phyloP scores from a whole-genome alignment of 2,888 invertebrate species.

The Drosophila borborema region DNA sequence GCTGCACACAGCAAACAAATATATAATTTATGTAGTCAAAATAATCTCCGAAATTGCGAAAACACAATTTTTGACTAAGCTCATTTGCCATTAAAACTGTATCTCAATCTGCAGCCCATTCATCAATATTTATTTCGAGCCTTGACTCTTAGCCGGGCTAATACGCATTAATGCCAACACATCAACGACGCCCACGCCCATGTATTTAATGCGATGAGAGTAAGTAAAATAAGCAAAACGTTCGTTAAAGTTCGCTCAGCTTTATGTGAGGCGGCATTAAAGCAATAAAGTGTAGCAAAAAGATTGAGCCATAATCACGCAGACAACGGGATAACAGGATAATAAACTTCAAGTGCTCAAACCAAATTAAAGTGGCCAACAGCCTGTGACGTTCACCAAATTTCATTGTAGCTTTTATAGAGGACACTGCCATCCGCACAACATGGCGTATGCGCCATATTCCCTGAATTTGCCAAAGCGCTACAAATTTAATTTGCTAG shows the following conservation, averaged over 20 bases:
- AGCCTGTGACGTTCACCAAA: slow-evolving; percentile 34
- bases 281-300: slow-evolving; percentile 9
- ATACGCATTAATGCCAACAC: slow-evolving; percentile 28
- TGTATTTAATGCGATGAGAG: slow-evolving; percentile 9
- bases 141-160: slow-evolving; percentile 11
- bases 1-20: neutral
- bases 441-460: slow-evolving; percentile 41
- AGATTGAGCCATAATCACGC: slow-evolving; percentile 48
- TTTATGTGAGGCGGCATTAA: slow-evolving; percentile 26
- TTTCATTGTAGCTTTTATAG: slow-evolving; percentile 28
- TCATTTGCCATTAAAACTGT: slow-evolving; percentile 1
- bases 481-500: slow-evolving; percentile 16
- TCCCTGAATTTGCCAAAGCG: neutral
- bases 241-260: slow-evolving; percentile 9
- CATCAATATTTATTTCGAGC: slow-evolving; percentile 6
- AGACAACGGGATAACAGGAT: slow-evolving; percentile 54
- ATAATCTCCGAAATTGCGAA: neutral
- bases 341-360: slow-evolving; percentile 59
- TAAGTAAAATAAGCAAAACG: neutral
- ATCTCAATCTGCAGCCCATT: neutral
- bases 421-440: slow-evolving; percentile 5
- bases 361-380: slow-evolving; percentile 49
- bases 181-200: neutral
- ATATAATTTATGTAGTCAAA: neutral
- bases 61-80: slow-evolving; percentile 1